A percentile compares a stretch with the other conserved stretches of the same genome.
phyloP scores from a whole-genome alignment of 1,140 invertebrate species.

The Drusus annulatus region DNA sequence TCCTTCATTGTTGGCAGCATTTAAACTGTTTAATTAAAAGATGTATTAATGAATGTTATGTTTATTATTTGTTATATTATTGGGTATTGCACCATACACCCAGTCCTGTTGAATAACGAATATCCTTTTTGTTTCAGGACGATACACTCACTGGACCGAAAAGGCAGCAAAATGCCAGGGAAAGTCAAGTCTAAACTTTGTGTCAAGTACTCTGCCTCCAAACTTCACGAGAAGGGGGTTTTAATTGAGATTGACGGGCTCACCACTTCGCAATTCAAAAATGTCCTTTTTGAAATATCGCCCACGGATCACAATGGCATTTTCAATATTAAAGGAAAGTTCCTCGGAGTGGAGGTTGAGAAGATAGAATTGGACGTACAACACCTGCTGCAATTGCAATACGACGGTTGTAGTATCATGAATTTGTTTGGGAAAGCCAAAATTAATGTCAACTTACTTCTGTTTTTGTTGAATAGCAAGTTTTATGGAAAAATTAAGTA shows the following conservation, averaged over 20 bases:
- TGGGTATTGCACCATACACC: too few relatives aligned
- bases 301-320: constrained; percentile 79
- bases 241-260: constrained; percentile 83
- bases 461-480: constrained; percentile 80
- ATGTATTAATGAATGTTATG: too few relatives aligned
- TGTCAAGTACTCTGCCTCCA: constrained; percentile 81
- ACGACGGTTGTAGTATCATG: constrained; percentile 84
- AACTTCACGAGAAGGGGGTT: constrained; percentile 83
- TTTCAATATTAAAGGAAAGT: constrained; percentile 83
- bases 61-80: too few relatives aligned
- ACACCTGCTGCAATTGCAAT: constrained; percentile 84
- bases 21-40: too few relatives aligned
- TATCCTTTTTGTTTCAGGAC: constrained; percentile 66
- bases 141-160: constrained; percentile 70
- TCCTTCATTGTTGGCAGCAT: too few relatives aligned
- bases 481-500: constrained; percentile 74
- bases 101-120: background rate
- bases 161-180: constrained; percentile 70
- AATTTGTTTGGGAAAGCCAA: constrained; percentile 84
- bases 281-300: constrained; percentile 84
- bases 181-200: constrained; percentile 76
- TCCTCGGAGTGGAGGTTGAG: constrained; percentile 87
- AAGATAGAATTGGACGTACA: constrained; percentile 84
- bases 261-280: constrained; percentile 79
- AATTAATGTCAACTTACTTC: constrained; percentile 80